Evolutionary conservation across 2,113 vertebrate genomes (phyloP).

Genomic region (Oncorhynchus gorbuscha): DNA sequence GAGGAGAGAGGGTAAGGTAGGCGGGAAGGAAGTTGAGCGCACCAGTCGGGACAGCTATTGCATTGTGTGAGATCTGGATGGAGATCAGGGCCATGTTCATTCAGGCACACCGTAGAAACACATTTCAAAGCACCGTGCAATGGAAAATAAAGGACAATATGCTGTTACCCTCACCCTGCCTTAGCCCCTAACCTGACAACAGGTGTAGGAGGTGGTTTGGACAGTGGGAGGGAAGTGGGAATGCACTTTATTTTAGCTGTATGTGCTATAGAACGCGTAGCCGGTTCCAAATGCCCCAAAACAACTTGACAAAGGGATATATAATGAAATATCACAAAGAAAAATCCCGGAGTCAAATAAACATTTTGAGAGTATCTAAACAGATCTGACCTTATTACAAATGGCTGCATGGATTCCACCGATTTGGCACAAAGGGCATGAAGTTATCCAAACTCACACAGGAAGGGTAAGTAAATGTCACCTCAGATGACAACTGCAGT

Average conservation of each 20-base stretch:
- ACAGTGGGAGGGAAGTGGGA: no score
- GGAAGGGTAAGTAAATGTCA: conserved; percentile 60
- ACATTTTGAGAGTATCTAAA: conserved; percentile 2
- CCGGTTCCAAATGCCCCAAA: no score
- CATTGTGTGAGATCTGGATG: neutral
- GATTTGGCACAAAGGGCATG: conserved; percentile 43
- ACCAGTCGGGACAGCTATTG: neutral
- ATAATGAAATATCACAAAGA: no score
- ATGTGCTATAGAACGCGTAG: no score
- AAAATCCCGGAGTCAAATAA: neutral
- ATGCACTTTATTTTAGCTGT: no score
- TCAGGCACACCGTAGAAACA: no score
- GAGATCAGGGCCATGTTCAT: neutral
- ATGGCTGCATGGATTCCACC: conserved; percentile 34
- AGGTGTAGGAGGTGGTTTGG: no score
- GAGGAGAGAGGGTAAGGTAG: neutral
- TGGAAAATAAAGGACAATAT: neutral
- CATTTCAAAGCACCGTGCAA: neutral
- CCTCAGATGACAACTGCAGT: conserved; percentile 33
- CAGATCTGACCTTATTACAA: conserved; percentile 41
- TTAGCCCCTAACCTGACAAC: no score
- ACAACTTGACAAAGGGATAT: no score
- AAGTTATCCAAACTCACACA: conserved; percentile 47
- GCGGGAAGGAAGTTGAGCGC: neutral
- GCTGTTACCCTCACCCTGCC: no score